Conservation (phyloP, 2,113 vertebrate genomes). For the Osmerus mordax region DNA sequence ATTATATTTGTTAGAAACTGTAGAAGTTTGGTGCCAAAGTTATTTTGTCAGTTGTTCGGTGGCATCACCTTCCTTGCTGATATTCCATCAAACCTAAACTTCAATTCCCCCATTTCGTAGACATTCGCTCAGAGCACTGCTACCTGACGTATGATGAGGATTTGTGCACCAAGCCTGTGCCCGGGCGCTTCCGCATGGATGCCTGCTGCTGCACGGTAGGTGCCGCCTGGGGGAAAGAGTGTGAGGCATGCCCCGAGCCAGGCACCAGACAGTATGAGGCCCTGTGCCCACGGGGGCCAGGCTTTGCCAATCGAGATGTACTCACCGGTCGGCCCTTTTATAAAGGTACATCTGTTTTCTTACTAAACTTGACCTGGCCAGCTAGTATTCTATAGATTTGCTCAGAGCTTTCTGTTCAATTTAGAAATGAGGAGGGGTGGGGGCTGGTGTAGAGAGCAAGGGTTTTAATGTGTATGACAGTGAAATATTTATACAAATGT, state of each 20-base stretch:
- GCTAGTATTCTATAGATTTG: too few relatives aligned
- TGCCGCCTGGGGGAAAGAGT: conserved; percentile 71
- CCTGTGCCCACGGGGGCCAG: conserved; percentile 74
- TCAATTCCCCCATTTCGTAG: conserved; percentile 38
- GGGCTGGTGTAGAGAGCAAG: too few relatives aligned
- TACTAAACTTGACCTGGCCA: too few relatives aligned
- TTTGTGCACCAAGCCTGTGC: conserved; percentile 56
- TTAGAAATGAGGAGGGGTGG: too few relatives aligned
- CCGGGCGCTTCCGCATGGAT: conserved; percentile 71
- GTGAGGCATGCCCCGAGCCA: conserved; percentile 67
- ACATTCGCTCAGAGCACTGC: conserved; percentile 73
- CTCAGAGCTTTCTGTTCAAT: too few relatives aligned
- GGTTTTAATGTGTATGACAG: too few relatives aligned
- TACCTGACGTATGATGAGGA: conserved; percentile 75
- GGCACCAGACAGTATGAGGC: conserved; percentile 56
- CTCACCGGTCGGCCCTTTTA: conserved; percentile 73
- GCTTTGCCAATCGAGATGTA: conserved; percentile 71
- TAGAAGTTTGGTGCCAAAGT: background rate
- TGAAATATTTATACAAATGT: too few relatives aligned
- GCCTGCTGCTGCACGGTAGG: conserved; percentile 77
- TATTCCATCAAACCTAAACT: background rate
- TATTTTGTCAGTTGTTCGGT: background rate
- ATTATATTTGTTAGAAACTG: background rate
- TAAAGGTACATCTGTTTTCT: conserved; percentile 63
- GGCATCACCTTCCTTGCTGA: background rate